Evolutionary conservation across 1,140 invertebrate genomes (phyloP), one percentile per base, ranked within the genome.

Genomic region (Aradophagus sp.): DNA sequence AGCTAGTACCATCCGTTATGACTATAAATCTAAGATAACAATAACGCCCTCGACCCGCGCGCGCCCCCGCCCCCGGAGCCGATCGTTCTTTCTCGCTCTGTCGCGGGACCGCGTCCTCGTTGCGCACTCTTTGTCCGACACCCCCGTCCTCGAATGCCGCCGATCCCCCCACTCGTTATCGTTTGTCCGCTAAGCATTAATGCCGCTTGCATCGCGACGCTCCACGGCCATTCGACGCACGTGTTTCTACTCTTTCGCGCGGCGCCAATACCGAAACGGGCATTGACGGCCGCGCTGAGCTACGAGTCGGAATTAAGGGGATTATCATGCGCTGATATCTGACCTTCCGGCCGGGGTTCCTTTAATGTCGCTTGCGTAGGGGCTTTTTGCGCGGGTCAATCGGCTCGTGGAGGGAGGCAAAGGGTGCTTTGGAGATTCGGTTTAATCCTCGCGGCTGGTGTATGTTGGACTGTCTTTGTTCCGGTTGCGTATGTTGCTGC

Each of bases 21-120:
- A 84, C 82, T 85, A 85, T 84, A 85, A 85, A 85, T 85, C 83
- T 85, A 84, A 85, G 82, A 85, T 85, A 85, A 85, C 84, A 85
- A 84, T 85, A 85, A 84, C 82, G 82, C 79, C 78, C 80, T 75
- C 77, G 73, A 73, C 73, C 50, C 56, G 44, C 34, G 14, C 55
- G n/a, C 11, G 59, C 55, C 52, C 61, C 56, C 32, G 45, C 48
- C n/a, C n/a, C n/a, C n/a, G n/a, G n/a, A n/a, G n/a, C n/a, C n/a
- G n/a, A n/a, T 73, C 67, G 56, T 47, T 48, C 63, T 58, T 61
- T 72, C 67, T 55, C 65, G 32, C 75, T 66, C 63, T 20, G 26
- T 35, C 34, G 12, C 20, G 20, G 23, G 20, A 41, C 12, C 42
- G 8, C 36, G 31, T 32, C 41, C 65, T 67, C 63, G 14, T 45